These are phyloP conservation scores for Paratrypauchen microcephalus DNA, from an alignment of 2,797 vertebrate genomes.

Conservation along the genomic window DNA sequence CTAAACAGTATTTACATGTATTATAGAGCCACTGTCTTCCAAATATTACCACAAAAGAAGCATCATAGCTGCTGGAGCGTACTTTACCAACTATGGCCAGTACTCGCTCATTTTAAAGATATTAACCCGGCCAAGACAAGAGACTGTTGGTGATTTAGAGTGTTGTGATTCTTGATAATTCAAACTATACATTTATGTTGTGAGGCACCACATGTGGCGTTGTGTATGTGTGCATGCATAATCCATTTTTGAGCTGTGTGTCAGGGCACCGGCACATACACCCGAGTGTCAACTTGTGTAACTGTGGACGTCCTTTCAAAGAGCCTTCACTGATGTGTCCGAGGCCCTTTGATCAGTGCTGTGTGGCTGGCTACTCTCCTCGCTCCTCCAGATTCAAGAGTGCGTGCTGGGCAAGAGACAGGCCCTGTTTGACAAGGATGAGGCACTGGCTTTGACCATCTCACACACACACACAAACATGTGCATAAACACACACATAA, in stretches of 20 bases:
- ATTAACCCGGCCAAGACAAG: not conserved
- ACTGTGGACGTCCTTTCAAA: conserved; percentile 68
- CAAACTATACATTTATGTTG: conserved; percentile 32
- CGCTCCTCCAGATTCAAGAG: conserved; percentile 49
- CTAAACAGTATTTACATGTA: not conserved
- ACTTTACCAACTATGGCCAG: no score
- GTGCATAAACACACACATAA: conserved; percentile 4
- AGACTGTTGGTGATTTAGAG: not conserved
- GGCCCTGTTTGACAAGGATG: conserved; percentile 46
- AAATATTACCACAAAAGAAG: not conserved
- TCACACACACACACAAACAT: conserved; percentile 4
- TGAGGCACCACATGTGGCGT: conserved; percentile 5
- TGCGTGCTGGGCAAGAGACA: conserved; percentile 44
- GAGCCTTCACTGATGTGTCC: conserved; percentile 70
- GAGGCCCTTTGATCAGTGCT: conserved; percentile 67
- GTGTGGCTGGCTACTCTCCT: conserved; percentile 53
- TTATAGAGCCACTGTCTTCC: not conserved
- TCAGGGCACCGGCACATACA: conserved; percentile 39
- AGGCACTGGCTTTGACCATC: conserved; percentile 38
- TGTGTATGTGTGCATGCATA: conserved; percentile 15
- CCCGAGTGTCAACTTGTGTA: conserved; percentile 57
- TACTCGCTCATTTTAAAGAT: not conserved
- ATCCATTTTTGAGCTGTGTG: conserved; percentile 28
- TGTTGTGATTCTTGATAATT: not conserved
- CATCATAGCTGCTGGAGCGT: no score